Evolutionary conservation across 2,888 invertebrate species (phyloP), one percentile per base, ranked within the genome.

Genomic region (Drosophila rubida): DNA sequence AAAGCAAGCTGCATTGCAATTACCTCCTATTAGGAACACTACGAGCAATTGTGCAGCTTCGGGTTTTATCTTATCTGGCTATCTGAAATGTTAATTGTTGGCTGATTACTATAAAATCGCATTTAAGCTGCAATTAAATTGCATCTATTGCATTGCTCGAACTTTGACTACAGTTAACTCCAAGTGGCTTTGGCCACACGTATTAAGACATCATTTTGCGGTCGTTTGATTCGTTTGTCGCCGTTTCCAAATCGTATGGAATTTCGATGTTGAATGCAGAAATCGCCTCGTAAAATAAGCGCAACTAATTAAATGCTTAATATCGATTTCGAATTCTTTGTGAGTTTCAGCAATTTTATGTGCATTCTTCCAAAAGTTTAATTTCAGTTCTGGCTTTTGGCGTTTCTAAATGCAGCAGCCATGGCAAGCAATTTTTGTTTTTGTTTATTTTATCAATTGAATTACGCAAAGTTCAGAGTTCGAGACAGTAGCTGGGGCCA

Each of bases 381-480:
- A 45, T 42, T 50, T 9, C 14, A 3, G 11, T 32, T 32, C 4
- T 32, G 45, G n/a, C 6, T 45, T 16, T n/a, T 30, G 35, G 11
- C 13, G 19, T 16, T 30, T 57, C 3, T 42, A 9, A 13, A 30
- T 42, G 45, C 63, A 69, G 53, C 44, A 19, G 1, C n/a, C n/a
- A n/a, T n/a, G 14, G 8, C 58, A 14, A n/a, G 2, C 11, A 9
- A 4, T 30, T 27, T 30, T 37, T 23, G 11, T 9, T 30, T 27
- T 30, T 30, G 14, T 27, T 22, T 32, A 54, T 48, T 23, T 45
- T 61, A 42, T 46, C 67, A 60, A 61, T 68, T 75, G 25, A 78
- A 78, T 78, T 75, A 71, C 53, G 64, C 54, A 78, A 78, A 78
- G 77, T 75, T 78, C 78, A 78, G 66, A 75, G 75, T 65, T 78